phyloP scores from a whole-genome alignment of 2,888 invertebrate species.

The Steinernema scapterisci region DNA sequence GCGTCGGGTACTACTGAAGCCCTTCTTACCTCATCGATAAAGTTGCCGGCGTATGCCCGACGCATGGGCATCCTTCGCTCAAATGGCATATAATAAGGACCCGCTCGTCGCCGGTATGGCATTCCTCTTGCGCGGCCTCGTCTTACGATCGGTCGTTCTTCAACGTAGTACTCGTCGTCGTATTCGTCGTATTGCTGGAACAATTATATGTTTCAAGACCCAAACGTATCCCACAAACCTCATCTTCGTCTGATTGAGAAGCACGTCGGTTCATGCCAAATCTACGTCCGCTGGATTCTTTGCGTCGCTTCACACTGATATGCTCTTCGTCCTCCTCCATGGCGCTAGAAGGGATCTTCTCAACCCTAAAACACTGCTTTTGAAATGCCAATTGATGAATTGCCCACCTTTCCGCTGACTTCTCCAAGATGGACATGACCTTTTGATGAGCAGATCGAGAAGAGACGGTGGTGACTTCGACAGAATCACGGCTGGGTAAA shows the following conservation, averaged over 20 bases:
- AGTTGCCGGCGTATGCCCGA: conserved; percentile 4
- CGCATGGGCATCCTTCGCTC: background rate
- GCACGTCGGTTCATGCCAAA: background rate
- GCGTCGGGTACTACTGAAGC: too few relatives aligned
- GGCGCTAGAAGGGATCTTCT: background rate
- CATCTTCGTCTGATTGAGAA: background rate
- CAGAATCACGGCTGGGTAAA: background rate
- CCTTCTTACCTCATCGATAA: background rate
- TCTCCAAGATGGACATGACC: background rate
- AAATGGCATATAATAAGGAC: conserved; percentile 2
- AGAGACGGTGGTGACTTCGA: background rate
- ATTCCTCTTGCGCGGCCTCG: background rate
- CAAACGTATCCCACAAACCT: background rate
- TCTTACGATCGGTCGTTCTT: background rate
- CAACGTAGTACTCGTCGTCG: conserved; percentile 17
- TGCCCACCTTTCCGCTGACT: background rate
- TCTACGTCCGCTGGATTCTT: background rate
- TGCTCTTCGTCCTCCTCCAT: background rate
- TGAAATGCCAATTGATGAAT: background rate
- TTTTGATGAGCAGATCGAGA: background rate
- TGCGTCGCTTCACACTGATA: background rate
- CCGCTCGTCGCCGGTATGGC: background rate
- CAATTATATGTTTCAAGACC: background rate
- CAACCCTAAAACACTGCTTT: background rate
- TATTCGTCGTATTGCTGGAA: conserved; percentile 9